phyloP scores from a whole-genome alignment of 2,888 invertebrate species.

The Conomelus anceps region DNA sequence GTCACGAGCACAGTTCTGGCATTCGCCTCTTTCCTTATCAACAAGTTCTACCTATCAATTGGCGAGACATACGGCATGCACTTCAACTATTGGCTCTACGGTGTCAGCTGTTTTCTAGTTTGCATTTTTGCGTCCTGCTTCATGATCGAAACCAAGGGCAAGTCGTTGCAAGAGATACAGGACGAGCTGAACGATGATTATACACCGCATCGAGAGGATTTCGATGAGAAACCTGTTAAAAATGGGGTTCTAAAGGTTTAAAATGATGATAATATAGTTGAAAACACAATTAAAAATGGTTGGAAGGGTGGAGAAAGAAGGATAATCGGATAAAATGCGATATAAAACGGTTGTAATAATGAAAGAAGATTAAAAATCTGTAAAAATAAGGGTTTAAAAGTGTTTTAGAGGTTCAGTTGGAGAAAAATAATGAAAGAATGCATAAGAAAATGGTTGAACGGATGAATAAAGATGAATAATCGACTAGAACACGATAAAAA shows the following conservation, averaged over 20 bases:
- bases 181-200: background rate
- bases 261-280: no score
- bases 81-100: background rate
- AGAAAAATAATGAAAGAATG: no score
- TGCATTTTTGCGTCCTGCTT: background rate
- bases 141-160: slow-evolving; percentile 4
- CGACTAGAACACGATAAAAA: no score
- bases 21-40: background rate
- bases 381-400: no score
- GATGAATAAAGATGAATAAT: no score
- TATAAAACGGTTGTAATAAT: no score
- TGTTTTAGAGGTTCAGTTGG: no score
- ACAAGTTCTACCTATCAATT: background rate
- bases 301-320: no score
- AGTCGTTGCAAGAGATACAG: background rate
- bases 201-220: background rate
- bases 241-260: background rate
- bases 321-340: no score
- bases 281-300: background rate
- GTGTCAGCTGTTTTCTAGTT: background rate
- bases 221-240: background rate
- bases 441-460: no score
- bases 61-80: background rate
- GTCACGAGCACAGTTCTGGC: background rate
- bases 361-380: no score